A percentile compares a stretch with the other conserved stretches of the same genome.
Evolutionary conservation across 2,113 vertebrate species (phyloP).

Genomic region (Daboia siamensis): DNA sequence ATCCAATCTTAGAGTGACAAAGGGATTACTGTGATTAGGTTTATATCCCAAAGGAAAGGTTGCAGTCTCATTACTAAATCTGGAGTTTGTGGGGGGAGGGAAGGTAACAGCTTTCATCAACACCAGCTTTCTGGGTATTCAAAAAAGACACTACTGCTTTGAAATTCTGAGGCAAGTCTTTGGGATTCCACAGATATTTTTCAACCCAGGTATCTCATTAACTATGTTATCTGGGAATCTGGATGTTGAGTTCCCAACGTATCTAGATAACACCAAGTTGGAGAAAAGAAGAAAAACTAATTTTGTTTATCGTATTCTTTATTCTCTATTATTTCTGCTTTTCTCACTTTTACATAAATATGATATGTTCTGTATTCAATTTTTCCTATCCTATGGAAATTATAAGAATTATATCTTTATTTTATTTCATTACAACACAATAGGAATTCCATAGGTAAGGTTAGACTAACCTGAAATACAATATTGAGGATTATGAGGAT

Average conservation of each 20-base stretch:
- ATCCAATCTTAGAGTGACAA: constrained; percentile 24
- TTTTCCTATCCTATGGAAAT: not conserved
- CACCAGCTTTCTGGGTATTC: constrained; percentile 34
- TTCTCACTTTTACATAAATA: not conserved
- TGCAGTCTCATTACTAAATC: not conserved
- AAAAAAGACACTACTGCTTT: constrained; percentile 21
- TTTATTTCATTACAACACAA: not conserved
- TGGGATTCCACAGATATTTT: not conserved
- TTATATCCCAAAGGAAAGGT: constrained; percentile 27
- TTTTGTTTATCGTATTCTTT: not conserved
- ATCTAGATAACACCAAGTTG: not conserved
- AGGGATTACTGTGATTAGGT: constrained; percentile 28
- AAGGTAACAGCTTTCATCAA: constrained; percentile 33
- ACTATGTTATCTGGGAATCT: not conserved
- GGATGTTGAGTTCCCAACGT: not conserved
- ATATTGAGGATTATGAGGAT: not conserved
- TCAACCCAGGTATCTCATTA: not conserved
- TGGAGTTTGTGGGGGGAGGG: constrained; percentile 23
- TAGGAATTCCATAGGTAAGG: not conserved
- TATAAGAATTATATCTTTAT: not conserved
- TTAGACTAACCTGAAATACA: not conserved
- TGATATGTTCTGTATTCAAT: not conserved
- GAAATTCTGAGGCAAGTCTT: constrained; percentile 23
- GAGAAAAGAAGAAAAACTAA: not conserved
- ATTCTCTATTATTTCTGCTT: not conserved